Conservation (phyloP, 2,888 invertebrate genomes). For the Trissolcus brochymenae region DNA sequence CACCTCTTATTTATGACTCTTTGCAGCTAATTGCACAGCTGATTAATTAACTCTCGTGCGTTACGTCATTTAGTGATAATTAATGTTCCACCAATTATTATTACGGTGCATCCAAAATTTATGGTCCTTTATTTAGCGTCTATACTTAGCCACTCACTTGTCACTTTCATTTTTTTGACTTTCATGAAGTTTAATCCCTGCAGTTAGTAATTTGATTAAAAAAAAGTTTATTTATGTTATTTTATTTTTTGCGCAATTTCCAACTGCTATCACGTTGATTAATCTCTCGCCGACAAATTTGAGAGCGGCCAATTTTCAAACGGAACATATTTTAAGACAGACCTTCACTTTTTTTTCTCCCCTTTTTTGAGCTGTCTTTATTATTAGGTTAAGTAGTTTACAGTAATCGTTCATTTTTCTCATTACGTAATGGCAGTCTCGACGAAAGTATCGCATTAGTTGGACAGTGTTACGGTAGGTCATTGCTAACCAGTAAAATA, state of each 20-base stretch:
- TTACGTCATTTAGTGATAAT: constrained; percentile 27
- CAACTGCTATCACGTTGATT: too few relatives aligned
- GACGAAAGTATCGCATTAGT: constrained; percentile 6
- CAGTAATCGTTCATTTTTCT: constrained; percentile 1
- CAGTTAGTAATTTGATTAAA: too few relatives aligned
- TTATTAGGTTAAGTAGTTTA: not conserved
- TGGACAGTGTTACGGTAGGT: constrained; percentile 37
- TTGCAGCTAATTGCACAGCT: constrained; percentile 22
- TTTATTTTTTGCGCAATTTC: too few relatives aligned
- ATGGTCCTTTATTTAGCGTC: not conserved
- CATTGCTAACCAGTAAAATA: constrained; percentile 31
- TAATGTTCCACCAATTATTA: constrained; percentile 3
- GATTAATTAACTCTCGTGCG: constrained; percentile 20
- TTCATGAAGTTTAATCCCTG: too few relatives aligned
- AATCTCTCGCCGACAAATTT: too few relatives aligned
- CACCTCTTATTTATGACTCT: constrained; percentile 28
- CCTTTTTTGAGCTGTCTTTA: not conserved
- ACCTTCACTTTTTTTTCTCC: too few relatives aligned
- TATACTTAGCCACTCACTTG: not conserved
- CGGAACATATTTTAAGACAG: too few relatives aligned
- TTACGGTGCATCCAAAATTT: not conserved
- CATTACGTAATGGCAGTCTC: constrained; percentile 1
- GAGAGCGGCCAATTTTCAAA: too few relatives aligned
- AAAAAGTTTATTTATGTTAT: too few relatives aligned
- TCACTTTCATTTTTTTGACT: too few relatives aligned